Conservation (phyloP, 35 echinoderm and acorn worm genomes). For the Hemicentrotus pulcherrimus region DNA sequence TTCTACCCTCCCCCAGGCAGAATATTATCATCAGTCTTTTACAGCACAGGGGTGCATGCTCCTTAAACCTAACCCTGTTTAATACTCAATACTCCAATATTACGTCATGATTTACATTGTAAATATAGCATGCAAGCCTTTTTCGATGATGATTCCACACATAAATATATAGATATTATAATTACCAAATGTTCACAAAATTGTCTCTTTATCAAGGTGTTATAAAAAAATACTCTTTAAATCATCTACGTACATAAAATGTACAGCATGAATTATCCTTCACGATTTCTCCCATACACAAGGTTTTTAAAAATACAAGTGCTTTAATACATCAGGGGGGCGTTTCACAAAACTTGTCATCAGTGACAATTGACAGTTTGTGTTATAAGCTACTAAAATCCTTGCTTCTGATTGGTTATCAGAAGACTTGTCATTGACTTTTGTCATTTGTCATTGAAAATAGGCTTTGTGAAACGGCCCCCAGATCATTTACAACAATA, state of each 20-base stretch:
- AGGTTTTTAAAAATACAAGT: constrained; percentile 14
- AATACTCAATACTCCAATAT: not conserved
- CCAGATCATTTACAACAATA: too few relatives aligned
- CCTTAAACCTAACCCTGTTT: not conserved
- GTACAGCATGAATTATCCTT: not conserved
- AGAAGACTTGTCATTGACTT: too few relatives aligned
- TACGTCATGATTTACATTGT: not conserved
- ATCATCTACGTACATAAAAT: not conserved
- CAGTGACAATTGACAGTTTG: too few relatives aligned
- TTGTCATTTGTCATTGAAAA: too few relatives aligned
- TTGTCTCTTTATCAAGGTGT: not conserved
- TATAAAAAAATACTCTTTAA: not conserved
- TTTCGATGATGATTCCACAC: not conserved
- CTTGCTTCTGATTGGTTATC: too few relatives aligned
- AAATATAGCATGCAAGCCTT: constrained; percentile 1
- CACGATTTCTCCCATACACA: not conserved
- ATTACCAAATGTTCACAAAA: not conserved
- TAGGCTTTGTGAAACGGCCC: too few relatives aligned
- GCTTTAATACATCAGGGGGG: not conserved
- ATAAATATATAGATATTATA: constrained; percentile 21
- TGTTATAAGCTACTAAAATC: too few relatives aligned
- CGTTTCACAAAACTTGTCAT: too few relatives aligned
- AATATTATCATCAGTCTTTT: not conserved
- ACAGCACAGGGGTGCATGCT: not conserved
- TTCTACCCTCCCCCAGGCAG: not conserved